A percentile compares a stretch with the other conserved stretches of the same genome.
Evolutionary conservation across 2,797 vertebrate species (phyloP).

Genomic region (Pelobates cultripes): DNA sequence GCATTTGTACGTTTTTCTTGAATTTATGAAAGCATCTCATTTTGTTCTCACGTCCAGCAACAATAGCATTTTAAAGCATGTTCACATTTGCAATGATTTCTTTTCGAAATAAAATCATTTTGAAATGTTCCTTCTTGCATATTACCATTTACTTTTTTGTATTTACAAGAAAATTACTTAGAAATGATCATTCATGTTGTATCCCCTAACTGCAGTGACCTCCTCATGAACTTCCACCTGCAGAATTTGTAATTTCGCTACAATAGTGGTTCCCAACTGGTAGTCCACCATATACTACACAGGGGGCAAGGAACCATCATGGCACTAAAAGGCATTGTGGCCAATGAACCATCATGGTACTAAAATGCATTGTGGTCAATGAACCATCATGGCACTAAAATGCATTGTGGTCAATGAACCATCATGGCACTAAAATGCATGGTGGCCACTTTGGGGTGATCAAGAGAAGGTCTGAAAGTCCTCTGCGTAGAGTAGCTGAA

Average conservation of each 20-base stretch:
- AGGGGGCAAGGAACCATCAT: too few relatives aligned
- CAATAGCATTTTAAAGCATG: background rate
- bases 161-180: background rate
- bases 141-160: background rate
- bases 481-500: too few relatives aligned
- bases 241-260: background rate
- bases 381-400: too few relatives aligned
- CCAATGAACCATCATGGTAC: too few relatives aligned
- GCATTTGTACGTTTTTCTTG: background rate
- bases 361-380: too few relatives aligned
- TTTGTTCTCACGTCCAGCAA: background rate
- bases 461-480: too few relatives aligned
- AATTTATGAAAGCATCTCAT: background rate
- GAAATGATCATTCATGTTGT: background rate
- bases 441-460: too few relatives aligned
- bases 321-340: too few relatives aligned
- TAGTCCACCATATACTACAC: too few relatives aligned
- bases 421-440: too few relatives aligned
- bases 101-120: background rate
- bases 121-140: background rate
- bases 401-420: too few relatives aligned
- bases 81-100: background rate
- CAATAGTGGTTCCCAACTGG: too few relatives aligned
- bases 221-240: background rate
- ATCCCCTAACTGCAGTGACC: background rate